These are phyloP conservation scores for Diacarnus erythraeanus DNA, from an alignment of 37 sponge, comb jelly and placozoan species.

Conservation along the genomic window DNA sequence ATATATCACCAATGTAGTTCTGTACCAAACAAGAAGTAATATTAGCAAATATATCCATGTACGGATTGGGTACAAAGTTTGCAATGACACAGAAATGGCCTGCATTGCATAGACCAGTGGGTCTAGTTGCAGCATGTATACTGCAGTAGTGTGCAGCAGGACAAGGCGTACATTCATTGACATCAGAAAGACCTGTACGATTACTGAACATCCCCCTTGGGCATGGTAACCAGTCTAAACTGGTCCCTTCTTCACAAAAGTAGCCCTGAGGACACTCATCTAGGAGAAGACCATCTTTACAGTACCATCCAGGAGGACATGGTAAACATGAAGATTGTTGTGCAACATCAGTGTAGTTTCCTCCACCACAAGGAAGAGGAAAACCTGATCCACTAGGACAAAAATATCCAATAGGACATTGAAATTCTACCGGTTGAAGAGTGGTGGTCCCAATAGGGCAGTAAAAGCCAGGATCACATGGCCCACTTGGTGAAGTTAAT, in stretches of 20 bases:
- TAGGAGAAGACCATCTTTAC: background rate
- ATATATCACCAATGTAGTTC: too few species aligned
- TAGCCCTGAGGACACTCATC: background rate
- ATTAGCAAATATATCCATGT: too few species aligned
- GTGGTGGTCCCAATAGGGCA: background rate
- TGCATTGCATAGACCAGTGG: too few species aligned
- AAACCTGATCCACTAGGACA: background rate
- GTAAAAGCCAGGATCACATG: conserved; percentile 7
- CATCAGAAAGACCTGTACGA: too few species aligned
- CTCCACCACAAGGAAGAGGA: background rate
- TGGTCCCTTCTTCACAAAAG: conserved; percentile 9
- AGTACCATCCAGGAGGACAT: conserved; percentile 15
- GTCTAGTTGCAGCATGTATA: too few species aligned
- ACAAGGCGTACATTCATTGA: too few species aligned
- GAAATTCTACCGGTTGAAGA: background rate
- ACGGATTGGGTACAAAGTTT: too few species aligned
- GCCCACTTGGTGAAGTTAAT: background rate
- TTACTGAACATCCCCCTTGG: too few species aligned
- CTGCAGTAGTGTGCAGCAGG: too few species aligned
- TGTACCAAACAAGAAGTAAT: too few species aligned
- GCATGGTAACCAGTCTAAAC: too few species aligned
- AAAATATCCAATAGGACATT: conserved; percentile 3
- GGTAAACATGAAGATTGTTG: background rate
- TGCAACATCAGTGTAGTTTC: background rate
- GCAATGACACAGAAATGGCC: too few species aligned